Conservation (phyloP, 2,797 vertebrate genomes). For the Propithecus deckenii region DNA sequence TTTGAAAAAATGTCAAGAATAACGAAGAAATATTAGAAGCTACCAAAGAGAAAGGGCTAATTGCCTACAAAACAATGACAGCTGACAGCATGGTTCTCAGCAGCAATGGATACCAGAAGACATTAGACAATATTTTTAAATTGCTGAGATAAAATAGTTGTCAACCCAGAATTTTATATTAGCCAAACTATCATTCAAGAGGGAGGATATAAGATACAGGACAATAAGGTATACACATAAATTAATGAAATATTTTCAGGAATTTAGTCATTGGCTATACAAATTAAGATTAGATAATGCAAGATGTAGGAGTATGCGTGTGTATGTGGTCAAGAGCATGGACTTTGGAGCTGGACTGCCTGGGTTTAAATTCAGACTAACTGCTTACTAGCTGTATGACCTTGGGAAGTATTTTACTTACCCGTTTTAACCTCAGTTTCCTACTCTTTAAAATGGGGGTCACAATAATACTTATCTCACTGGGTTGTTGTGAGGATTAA, state of each 20-base stretch:
- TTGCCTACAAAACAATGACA: neutral
- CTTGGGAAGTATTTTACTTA: neutral
- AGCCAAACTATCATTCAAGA: neutral
- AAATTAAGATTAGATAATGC: neutral
- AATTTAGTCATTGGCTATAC: neutral
- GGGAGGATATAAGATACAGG: neutral
- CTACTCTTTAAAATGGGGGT: neutral
- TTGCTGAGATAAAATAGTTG: neutral
- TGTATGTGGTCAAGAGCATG: neutral
- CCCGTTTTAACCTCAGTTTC: neutral
- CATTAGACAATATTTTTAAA: neutral
- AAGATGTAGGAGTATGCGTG: neutral
- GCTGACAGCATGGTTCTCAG: neutral
- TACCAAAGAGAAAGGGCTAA: neutral
- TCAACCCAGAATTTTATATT: neutral
- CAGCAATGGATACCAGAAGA: neutral
- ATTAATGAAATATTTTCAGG: neutral
- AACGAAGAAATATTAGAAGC: neutral
- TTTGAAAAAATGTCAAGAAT: neutral
- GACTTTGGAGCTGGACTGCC: neutral
- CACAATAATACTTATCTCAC: neutral
- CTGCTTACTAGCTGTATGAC: neutral
- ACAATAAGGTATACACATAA: neutral
- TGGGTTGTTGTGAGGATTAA: neutral
- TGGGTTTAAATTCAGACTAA: neutral